Percentiles rank a stretch among this genome's conserved stretches.
Conservation (phyloP, 2,888 invertebrate species). For the Nipponacmea schrenckii region DNA sequence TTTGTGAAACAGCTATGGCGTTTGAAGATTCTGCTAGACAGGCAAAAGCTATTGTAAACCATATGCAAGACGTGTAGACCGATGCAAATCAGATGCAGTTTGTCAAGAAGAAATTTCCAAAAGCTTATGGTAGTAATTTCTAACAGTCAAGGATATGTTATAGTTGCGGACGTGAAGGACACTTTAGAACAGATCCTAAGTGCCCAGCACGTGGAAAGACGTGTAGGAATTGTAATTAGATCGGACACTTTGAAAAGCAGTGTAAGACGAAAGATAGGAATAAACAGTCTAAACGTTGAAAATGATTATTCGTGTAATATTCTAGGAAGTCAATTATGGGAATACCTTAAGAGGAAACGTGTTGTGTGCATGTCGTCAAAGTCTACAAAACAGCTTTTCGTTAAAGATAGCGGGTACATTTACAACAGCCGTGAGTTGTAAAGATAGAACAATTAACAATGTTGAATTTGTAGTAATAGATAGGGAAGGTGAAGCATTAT, state of each 20-base stretch:
- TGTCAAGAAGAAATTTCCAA: too few species aligned
- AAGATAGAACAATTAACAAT: background rate
- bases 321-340: too few species aligned
- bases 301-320: too few species aligned
- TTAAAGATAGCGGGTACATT: background rate
- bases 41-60: background rate
- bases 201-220: background rate
- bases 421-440: background rate
- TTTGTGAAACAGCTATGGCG: background rate
- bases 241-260: background rate
- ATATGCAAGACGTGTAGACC: background rate
- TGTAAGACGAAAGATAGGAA: background rate
- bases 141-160: background rate
- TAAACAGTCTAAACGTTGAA: too few species aligned
- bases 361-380: too few species aligned
- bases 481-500: background rate
- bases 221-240: background rate
- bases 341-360: too few species aligned
- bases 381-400: background rate
- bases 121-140: too few species aligned
- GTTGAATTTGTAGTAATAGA: background rate
- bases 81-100: too few species aligned
- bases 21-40: constrained; percentile 4
- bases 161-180: background rate
- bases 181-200: background rate